These are phyloP conservation scores for Campoletis sonorensis DNA, from an alignment of 1,140 invertebrate species.

Conservation along the genomic window DNA sequence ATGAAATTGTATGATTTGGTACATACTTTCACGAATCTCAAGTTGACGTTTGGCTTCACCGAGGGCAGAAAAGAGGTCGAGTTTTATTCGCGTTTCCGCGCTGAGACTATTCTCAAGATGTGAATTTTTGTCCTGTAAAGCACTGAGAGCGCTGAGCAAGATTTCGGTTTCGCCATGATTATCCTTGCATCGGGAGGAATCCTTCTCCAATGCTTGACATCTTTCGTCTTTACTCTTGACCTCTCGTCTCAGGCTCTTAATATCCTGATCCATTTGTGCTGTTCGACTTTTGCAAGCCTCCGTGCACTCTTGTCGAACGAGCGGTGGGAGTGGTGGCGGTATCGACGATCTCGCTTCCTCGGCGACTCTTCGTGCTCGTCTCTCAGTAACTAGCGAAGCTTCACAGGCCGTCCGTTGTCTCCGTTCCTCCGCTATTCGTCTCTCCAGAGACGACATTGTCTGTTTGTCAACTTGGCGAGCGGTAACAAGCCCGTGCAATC, in stretches of 20 bases:
- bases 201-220: conserved; percentile 67
- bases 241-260: conserved; percentile 85
- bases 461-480: conserved; percentile 88
- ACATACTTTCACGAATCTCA: conserved; percentile 93
- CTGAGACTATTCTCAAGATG: conserved; percentile 95
- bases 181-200: conserved; percentile 79
- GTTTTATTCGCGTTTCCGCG: conserved; percentile 96
- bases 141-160: conserved; percentile 86
- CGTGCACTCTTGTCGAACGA: conserved; percentile 82
- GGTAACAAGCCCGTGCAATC: conserved; percentile 84
- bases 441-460: conserved; percentile 85
- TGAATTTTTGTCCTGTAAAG: conserved; percentile 91
- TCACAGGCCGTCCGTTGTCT: conserved; percentile 85
- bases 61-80: conserved; percentile 96
- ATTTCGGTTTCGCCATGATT: conserved; percentile 88
- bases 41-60: conserved; percentile 96
- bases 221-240: conserved; percentile 87
- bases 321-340: conserved; percentile 68
- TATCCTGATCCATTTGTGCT: conserved; percentile 87
- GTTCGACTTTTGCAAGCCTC: conserved; percentile 86
- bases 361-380: conserved; percentile 78
- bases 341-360: conserved; percentile 75
- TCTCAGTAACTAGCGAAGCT: conserved; percentile 85
- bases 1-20: conserved; percentile 47
- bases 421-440: conserved; percentile 89